Evolutionary conservation across 2,797 vertebrate genomes (phyloP).

Genomic region (Clarias fuscus): DNA sequence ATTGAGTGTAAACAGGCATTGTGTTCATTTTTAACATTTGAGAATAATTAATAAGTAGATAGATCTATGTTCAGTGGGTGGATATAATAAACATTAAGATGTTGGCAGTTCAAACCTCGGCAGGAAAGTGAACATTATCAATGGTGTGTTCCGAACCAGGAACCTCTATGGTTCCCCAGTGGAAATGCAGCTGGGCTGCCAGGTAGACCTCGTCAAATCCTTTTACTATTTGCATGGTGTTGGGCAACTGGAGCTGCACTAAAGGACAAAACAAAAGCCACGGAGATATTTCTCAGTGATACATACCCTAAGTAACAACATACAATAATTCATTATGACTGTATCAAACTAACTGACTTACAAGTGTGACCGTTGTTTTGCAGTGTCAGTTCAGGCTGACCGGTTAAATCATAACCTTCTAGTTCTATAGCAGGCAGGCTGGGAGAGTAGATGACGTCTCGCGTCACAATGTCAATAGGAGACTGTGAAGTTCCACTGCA

Average conservation of each 20-base stretch:
- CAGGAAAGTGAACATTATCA: conserved; percentile 70
- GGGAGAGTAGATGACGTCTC: conserved; percentile 53
- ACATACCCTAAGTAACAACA: background rate
- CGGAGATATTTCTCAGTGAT: background rate
- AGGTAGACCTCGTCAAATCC: conserved; percentile 58
- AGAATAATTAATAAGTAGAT: conserved; percentile 9
- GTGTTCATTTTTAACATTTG: background rate
- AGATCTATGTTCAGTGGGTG: conserved; percentile 9
- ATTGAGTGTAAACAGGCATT: conserved; percentile 10
- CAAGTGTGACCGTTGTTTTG: conserved; percentile 84
- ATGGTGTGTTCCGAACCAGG: conserved; percentile 81
- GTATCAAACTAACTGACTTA: conserved; percentile 57
- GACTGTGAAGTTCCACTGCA: conserved; percentile 76
- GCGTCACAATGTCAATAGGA: conserved; percentile 74
- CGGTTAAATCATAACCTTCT: conserved; percentile 71
- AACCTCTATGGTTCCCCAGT: conserved; percentile 72
- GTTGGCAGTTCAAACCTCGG: conserved; percentile 72
- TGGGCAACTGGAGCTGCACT: conserved; percentile 62
- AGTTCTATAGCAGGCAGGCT: conserved; percentile 66
- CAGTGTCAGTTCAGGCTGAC: conserved; percentile 62
- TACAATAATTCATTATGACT: background rate
- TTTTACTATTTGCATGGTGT: conserved; percentile 57
- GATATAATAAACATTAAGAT: background rate
- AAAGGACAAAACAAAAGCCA: background rate
- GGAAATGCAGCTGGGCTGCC: conserved; percentile 81